A percentile compares a stretch with the other conserved stretches of the same genome.
Conservation (phyloP, 2,797 vertebrate genomes). For the Cossypha dichroa region DNA sequence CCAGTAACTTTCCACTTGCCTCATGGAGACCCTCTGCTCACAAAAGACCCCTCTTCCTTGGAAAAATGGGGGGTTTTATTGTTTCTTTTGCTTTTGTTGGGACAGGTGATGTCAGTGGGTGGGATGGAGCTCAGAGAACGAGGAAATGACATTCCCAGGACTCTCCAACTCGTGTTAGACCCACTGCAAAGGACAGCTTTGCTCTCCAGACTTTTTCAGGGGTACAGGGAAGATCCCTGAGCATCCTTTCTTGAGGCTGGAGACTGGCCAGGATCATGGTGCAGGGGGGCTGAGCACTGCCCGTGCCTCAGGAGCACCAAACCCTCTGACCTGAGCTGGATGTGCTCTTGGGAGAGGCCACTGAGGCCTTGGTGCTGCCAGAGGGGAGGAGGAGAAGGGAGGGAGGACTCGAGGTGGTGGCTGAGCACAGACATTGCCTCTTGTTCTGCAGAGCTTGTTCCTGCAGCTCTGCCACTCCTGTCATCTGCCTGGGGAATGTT, state of each 20-base stretch:
- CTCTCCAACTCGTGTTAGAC: neutral
- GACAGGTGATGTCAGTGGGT: neutral
- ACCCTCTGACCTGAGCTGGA: neutral
- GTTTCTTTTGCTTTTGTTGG: neutral
- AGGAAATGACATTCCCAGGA: neutral
- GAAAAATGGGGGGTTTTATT: fast-evolving
- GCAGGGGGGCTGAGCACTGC: neutral
- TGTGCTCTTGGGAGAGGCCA: neutral
- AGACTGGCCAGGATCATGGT: fast-evolving
- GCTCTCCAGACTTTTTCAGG: fast-evolving
- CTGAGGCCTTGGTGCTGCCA: neutral
- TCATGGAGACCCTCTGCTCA: neutral
- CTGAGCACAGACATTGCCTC: neutral
- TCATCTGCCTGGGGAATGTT: neutral
- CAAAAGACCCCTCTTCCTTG: neutral
- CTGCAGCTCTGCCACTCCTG: neutral
- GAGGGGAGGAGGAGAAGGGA: neutral
- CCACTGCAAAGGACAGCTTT: neutral
- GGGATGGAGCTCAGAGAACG: neutral
- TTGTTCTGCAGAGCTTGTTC: neutral
- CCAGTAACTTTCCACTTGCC: constrained; percentile 8
- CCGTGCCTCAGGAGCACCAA: neutral
- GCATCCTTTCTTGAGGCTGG: neutral
- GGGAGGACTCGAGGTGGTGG: neutral
- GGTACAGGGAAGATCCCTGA: neutral